Evolutionary conservation across 2,888 invertebrate species (phyloP).

Genomic region (Yponomeuta evonymella): DNA sequence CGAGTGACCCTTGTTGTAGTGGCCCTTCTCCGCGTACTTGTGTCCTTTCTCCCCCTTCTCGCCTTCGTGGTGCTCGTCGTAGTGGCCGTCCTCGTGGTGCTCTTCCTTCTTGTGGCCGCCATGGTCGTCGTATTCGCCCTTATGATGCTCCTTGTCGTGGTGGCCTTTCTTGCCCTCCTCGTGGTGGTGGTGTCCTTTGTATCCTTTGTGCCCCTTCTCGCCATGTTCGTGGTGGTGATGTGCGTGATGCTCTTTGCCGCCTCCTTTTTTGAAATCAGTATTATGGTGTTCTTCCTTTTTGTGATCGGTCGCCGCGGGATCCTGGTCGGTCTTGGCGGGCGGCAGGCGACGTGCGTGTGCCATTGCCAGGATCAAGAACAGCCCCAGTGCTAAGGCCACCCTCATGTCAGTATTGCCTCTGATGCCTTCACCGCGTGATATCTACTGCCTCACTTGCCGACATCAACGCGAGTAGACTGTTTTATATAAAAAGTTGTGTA

Average conservation of each 20-base stretch:
- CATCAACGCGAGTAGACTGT: slow-evolving; percentile 33
- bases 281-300: slow-evolving; percentile 67
- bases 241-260: slow-evolving; percentile 80
- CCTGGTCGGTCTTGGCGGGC: slow-evolving; percentile 39
- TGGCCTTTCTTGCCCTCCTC: slow-evolving; percentile 84
- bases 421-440: slow-evolving; percentile 4
- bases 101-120: slow-evolving; percentile 79
- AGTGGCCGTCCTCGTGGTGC: slow-evolving; percentile 80
- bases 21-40: slow-evolving; percentile 81
- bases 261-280: slow-evolving; percentile 77
- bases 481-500: slow-evolving; percentile 73
- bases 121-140: slow-evolving; percentile 78
- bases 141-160: slow-evolving; percentile 81
- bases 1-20: slow-evolving; percentile 89
- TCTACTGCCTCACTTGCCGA: slow-evolving; percentile 4
- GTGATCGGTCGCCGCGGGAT: slow-evolving; percentile 58
- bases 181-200: slow-evolving; percentile 81
- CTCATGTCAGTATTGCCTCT: slow-evolving; percentile 38
- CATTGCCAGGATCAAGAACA: slow-evolving; percentile 41
- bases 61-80: slow-evolving; percentile 78
- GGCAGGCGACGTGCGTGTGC: slow-evolving; percentile 50
- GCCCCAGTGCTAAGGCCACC: slow-evolving; percentile 45
- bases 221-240: slow-evolving; percentile 80
- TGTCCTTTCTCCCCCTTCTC: slow-evolving; percentile 82
- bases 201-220: slow-evolving; percentile 83